Evolutionary conservation across 2,888 invertebrate genomes (phyloP), one percentile per base, ranked within the genome.

Genomic region (Trimorus sp.): DNA sequence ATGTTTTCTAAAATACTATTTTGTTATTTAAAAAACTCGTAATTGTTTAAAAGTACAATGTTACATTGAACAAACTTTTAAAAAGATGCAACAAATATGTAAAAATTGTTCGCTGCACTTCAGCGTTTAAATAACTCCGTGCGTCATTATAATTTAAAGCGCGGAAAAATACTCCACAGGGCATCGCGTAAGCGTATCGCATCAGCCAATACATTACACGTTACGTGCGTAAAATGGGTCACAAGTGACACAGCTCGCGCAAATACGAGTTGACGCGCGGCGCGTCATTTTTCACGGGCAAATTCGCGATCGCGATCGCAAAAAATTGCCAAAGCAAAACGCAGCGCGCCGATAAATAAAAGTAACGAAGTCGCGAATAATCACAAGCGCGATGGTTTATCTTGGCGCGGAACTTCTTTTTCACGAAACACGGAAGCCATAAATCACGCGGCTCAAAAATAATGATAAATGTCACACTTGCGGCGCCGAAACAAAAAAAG

Each of bases 391-490:
- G 36, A 26, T 26, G 48, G 38, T 59, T 65, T 74, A 65, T 74
- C 65, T 56, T 51, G 49, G 16, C 38, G n/a, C 37, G 38, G 42
- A 45, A 66, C 59, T 66, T 58, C 59, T 66, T 65, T 74, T 74
- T 63, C 66, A 56, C 26, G 54, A 54, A 60, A 60, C 40, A 68
- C 60, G 68, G 66, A 76, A 60, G 69, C 51, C 68, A 69, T 63
- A 62, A 77, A 77, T 63, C 63, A 54, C 38, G 7, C 26, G 42
- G 40, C 16, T 69, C 56, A 69, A 70, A 69, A 77, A 69, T 77
- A 63, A 70, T 77, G 51, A 70, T 70, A 70, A 77, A 77, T 63
- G 69, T 70, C 70, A 70, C 63, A 70, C 63, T 76, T 76, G 68
- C 69, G 76, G 69, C 45, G 37, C 42, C 26, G 15, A 49, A 69